Percentiles rank a stretch among this genome's conserved stretches.
phyloP scores from a whole-genome alignment of 53 echinoderm and acorn worm species.

The Antedon mediterranea region DNA sequence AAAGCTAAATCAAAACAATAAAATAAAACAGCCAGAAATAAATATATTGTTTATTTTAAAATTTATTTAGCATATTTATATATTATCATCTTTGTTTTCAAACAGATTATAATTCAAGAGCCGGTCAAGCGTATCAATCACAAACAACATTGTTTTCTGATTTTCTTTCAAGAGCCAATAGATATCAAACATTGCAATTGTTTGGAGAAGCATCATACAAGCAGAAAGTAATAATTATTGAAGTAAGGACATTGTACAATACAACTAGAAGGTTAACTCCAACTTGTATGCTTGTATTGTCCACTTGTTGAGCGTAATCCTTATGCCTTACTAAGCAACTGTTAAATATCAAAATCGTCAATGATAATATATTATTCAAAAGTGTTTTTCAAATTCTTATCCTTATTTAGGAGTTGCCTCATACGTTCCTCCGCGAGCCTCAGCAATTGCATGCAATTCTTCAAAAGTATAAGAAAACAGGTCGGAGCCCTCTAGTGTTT shows the following conservation, averaged over 20 bases:
- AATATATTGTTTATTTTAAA: no score
- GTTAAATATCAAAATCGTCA: no score
- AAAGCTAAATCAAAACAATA: no score
- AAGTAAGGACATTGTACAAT: slow-evolving; percentile 31
- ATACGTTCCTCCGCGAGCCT: slow-evolving; percentile 70
- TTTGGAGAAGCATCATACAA: slow-evolving; percentile 24
- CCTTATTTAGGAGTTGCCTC: slow-evolving; percentile 63
- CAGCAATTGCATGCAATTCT: slow-evolving; percentile 57
- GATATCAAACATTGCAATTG: slow-evolving; percentile 69
- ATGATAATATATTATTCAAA: no score
- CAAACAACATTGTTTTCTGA: slow-evolving; percentile 78
- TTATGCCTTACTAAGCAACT: no score
- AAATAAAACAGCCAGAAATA: no score
- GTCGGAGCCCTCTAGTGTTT: slow-evolving; percentile 69
- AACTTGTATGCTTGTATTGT: no score
- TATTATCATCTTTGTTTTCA: neutral
- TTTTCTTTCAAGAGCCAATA: slow-evolving; percentile 79
- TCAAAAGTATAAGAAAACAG: slow-evolving; percentile 39
- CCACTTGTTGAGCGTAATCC: no score
- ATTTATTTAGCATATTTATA: no score
- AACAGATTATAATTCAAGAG: slow-evolving; percentile 25
- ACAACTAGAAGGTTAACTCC: neutral
- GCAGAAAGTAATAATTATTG: slow-evolving; percentile 66
- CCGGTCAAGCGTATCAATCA: slow-evolving; percentile 48
- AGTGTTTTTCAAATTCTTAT: neutral